Base-by-base conservation (phyloP, 2,797 vertebrate genomes). In the Pipistrellus pygmaeus region DNA sequence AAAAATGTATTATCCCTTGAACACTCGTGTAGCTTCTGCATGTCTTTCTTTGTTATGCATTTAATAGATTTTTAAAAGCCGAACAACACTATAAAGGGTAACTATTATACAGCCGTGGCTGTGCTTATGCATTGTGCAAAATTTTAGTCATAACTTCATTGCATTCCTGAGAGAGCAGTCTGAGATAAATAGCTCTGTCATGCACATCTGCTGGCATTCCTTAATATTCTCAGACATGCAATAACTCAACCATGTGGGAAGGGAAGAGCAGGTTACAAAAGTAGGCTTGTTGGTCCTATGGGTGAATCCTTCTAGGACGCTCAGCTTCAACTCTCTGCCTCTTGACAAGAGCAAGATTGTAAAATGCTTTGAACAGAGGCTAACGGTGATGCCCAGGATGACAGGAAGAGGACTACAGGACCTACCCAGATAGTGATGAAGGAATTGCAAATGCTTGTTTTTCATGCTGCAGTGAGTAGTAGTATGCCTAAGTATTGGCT, bases 111-210 rank as follows among this genome's bases (percentile, higher is more conserved):
- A 97, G 92, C 76, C 3, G 6, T 62, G 32, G 25, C 93, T 94
- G n/a, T 60, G 17, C 9, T 96, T 97, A 95, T 17, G 62, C 94
- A 97, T 97, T 72, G 83, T 95, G 82, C 93, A 84, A 96, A 97
- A 97, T 96, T 95, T 97, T 85, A 92, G 72, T 84, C 90, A 97
- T 97, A 94, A 94, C 78, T 96, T 96, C 53, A 95, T 93, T 96
- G 60, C 92, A 18, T 64, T 97, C 80, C 88, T 94, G 38, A 93
- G 95, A 97, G 76, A 97, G 3, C 27, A 94, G 27, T 91, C 48
- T 95, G 48, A 97, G 95, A 97, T 97, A 97, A 98, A 98, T 92
- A 97, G 12, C 51, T 96, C 96, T 97, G 96, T 94, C 88, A 95
- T 94, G 95, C 80, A 88, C 46, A 84, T 97, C 88, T 96, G 41